Evolutionary conservation across 2,888 invertebrate genomes (phyloP).

Genomic region (Epistrophe eligans): DNA sequence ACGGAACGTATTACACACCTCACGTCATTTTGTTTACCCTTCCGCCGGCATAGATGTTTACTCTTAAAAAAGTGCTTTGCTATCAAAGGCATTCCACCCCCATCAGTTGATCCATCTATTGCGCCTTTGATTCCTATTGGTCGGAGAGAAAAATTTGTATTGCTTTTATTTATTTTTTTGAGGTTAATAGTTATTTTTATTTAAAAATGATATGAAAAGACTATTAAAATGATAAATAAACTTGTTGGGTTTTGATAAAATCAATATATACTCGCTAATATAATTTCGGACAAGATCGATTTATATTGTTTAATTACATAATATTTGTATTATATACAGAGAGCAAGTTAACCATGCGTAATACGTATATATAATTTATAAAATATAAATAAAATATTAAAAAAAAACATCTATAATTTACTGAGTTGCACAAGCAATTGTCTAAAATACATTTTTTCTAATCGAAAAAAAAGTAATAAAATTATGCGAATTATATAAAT

Average conservation of each 20-base stretch:
- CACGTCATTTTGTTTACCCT: too few species aligned
- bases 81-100: too few species aligned
- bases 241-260: background rate
- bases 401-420: background rate
- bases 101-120: too few species aligned
- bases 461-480: background rate
- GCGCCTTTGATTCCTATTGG: too few species aligned
- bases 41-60: too few species aligned
- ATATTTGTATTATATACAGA: background rate
- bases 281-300: background rate
- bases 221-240: too few species aligned
- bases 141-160: too few species aligned
- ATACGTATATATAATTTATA: background rate
- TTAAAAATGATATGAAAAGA: too few species aligned
- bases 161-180: too few species aligned
- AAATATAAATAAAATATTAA: background rate
- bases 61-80: too few species aligned
- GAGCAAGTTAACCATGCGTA: background rate
- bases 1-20: too few species aligned
- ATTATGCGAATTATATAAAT: constrained; percentile 11
- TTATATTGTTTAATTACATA: background rate
- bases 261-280: background rate
- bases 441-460: constrained; percentile 17
- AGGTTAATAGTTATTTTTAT: too few species aligned
- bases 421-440: constrained; percentile 11